Percentiles rank a stretch among this genome's conserved stretches.
These are phyloP conservation scores for Caenorhabditis sp. DNA, from an alignment of 2,888 invertebrate genomes.

Conservation along the genomic window DNA sequence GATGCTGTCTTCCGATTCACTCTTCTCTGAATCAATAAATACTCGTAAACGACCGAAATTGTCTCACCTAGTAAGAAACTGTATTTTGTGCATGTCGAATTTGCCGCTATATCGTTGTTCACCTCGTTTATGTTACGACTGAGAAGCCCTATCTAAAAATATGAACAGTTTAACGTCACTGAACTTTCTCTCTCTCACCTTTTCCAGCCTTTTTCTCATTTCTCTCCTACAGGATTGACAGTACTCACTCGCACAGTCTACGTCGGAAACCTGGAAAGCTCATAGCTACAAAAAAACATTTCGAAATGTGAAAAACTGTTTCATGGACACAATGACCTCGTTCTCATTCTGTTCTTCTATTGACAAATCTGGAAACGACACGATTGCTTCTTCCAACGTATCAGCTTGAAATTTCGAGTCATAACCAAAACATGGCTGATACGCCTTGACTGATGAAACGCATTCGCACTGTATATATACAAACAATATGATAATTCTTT, in stretches of 20 bases:
- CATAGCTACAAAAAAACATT: no score
- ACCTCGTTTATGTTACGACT: background rate
- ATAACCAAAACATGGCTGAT: conserved; percentile 64
- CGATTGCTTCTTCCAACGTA: conserved; percentile 74
- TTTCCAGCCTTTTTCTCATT: conserved; percentile 47
- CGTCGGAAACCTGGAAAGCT: conserved; percentile 5
- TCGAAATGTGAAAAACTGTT: background rate
- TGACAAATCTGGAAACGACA: conserved; percentile 72
- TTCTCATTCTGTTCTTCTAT: conserved; percentile 26
- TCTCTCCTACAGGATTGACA: conserved; percentile 61
- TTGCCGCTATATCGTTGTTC: conserved; percentile 34
- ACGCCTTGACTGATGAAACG: no score
- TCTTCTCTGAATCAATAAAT: no score
- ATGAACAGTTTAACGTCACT: background rate
- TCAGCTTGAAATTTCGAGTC: conserved; percentile 68
- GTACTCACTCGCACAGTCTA: conserved; percentile 53
- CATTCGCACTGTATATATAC: no score
- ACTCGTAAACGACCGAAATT: background rate
- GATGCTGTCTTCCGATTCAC: conserved; percentile 28
- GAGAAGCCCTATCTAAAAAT: conserved; percentile 51
- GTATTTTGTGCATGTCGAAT: conserved; percentile 68
- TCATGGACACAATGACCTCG: background rate
- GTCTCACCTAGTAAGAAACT: conserved; percentile 34
- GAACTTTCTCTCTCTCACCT: no score
- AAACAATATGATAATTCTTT: no score